Percentiles rank a stretch among this genome's conserved stretches.
These are phyloP conservation scores for Poeciliopsis presidionis DNA, from an alignment of 2,797 vertebrate species.

Conservation along the genomic window DNA sequence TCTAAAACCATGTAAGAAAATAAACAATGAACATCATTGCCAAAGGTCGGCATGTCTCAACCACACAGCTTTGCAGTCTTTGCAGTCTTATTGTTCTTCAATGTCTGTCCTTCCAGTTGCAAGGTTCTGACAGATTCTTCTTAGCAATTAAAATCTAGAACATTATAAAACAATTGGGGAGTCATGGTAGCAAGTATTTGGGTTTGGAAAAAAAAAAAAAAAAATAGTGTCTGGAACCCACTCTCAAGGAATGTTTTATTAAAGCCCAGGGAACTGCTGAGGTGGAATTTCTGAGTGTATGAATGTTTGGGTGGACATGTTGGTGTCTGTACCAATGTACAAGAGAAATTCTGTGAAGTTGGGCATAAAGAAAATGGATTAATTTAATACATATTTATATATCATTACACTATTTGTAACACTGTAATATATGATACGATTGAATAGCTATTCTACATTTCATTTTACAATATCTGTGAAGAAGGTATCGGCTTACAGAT, in stretches of 20 bases:
- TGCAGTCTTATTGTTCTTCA: slow-evolving; percentile 63
- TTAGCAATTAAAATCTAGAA: slow-evolving; percentile 45
- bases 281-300: neutral
- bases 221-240: slow-evolving; percentile 12
- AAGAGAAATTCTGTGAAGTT: slow-evolving; percentile 42
- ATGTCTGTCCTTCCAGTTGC: slow-evolving; percentile 52
- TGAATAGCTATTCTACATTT: slow-evolving; percentile 44
- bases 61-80: slow-evolving; percentile 49
- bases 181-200: neutral
- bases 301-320: neutral
- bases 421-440: neutral
- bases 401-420: slow-evolving; percentile 31
- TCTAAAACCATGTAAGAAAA: slow-evolving; percentile 50
- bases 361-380: slow-evolving; percentile 37
- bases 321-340: slow-evolving; percentile 27
- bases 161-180: neutral
- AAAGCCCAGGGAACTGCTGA: slow-evolving; percentile 11
- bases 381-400: slow-evolving; percentile 71
- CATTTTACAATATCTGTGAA: slow-evolving; percentile 48
- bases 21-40: slow-evolving; percentile 53
- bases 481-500: slow-evolving; percentile 35
- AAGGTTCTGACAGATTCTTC: slow-evolving; percentile 71
- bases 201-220: neutral
- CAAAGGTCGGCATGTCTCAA: slow-evolving; percentile 50
- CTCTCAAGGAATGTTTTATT: slow-evolving; percentile 19